Percentiles rank a stretch among this genome's conserved stretches.
Conservation (phyloP, 2,888 invertebrate genomes). For the Epinotia demarniana region DNA sequence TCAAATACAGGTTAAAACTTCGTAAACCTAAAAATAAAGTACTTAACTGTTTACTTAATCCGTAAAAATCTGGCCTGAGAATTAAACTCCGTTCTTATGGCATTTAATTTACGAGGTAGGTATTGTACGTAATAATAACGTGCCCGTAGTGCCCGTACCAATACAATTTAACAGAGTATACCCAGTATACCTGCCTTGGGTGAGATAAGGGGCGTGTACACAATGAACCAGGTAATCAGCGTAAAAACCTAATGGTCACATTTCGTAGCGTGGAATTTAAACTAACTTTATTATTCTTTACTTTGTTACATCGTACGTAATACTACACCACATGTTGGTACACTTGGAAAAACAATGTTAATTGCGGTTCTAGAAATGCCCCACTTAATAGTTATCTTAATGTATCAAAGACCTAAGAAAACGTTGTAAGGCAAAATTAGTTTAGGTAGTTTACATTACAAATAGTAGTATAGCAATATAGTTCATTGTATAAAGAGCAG, state of each 20-base stretch:
- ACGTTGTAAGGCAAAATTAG: background rate
- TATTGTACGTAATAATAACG: no score
- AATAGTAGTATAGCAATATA: no score
- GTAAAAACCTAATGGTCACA: constrained; percentile 32
- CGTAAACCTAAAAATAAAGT: no score
- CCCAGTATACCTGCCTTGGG: constrained; percentile 20
- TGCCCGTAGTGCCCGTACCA: background rate
- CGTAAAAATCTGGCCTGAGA: background rate
- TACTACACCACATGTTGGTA: constrained; percentile 3
- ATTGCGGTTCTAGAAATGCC: constrained; percentile 16
- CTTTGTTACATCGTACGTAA: constrained; percentile 13
- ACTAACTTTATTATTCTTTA: constrained; percentile 9
- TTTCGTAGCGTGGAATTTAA: constrained; percentile 36
- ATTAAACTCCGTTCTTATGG: background rate
- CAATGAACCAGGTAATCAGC: constrained; percentile 36
- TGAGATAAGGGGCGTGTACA: constrained; percentile 22
- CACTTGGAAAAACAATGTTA: constrained; percentile 16
- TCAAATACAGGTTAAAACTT: no score
- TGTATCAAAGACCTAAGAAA: constrained; percentile 20
- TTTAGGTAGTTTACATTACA: background rate
- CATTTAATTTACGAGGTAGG: no score
- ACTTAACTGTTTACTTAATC: background rate
- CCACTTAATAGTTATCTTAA: constrained; percentile 30
- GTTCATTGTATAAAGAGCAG: background rate
- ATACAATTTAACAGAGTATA: background rate